Percentiles rank a stretch among this genome's conserved stretches.
These are phyloP conservation scores for Hippolais icterina DNA, from an alignment of 2,113 vertebrate species.

Conservation along the genomic window DNA sequence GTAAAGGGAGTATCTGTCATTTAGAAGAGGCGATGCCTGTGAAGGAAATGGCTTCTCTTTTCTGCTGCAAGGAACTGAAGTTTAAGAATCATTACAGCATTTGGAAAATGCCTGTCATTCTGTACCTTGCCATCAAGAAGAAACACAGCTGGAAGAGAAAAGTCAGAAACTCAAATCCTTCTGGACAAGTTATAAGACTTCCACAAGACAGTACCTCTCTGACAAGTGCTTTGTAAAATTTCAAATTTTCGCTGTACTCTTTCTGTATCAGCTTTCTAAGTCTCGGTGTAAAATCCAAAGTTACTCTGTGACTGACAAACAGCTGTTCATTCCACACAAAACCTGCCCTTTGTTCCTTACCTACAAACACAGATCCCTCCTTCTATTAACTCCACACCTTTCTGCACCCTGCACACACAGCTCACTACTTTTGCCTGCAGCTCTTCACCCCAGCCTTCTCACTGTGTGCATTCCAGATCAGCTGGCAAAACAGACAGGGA, in stretches of 20 bases:
- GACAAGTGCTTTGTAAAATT: background rate
- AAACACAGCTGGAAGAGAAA: background rate
- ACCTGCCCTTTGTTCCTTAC: background rate
- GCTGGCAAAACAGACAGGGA: background rate
- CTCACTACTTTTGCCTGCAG: background rate
- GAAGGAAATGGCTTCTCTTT: background rate
- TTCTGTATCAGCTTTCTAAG: background rate
- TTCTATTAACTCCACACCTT: background rate
- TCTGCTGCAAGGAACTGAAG: background rate
- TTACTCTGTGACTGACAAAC: background rate
- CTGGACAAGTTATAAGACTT: background rate
- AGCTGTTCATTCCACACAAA: background rate
- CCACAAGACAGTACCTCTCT: background rate
- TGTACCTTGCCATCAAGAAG: background rate
- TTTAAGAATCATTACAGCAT: background rate
- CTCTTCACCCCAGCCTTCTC: background rate
- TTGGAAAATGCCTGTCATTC: background rate
- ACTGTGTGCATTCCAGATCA: fast-evolving
- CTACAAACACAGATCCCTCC: background rate
- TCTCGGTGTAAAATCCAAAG: background rate
- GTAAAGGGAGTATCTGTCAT: background rate
- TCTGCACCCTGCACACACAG: fast-evolving
- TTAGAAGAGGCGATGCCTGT: background rate
- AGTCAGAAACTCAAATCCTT: background rate
- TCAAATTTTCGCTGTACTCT: background rate